Evolutionary conservation across 1,140 invertebrate species (phyloP).

Genomic region (Bombus cullumanus): DNA sequence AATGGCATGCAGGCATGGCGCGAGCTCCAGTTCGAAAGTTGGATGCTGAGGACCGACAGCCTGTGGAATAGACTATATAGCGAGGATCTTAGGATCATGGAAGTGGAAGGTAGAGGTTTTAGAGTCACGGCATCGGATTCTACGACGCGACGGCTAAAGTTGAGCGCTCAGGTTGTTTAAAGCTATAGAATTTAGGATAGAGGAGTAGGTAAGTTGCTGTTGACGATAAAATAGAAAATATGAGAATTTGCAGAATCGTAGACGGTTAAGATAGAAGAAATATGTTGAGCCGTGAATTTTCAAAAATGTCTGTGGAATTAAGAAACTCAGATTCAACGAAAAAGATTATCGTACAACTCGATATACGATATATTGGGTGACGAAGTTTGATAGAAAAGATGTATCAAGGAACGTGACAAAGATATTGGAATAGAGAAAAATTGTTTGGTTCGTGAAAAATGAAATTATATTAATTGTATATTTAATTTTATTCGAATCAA

Average conservation of each 20-base stretch:
- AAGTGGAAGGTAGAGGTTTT: not conserved
- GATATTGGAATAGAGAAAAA: too few relatives aligned
- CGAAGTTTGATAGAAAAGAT: too few relatives aligned
- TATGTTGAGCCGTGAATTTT: too few relatives aligned
- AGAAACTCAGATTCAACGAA: too few relatives aligned
- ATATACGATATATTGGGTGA: too few relatives aligned
- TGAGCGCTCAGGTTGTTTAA: not conserved
- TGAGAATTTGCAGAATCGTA: not conserved
- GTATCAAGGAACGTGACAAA: too few relatives aligned
- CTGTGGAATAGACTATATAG: not conserved
- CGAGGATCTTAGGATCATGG: not conserved
- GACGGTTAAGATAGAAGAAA: not conserved
- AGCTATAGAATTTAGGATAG: not conserved
- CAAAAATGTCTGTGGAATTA: too few relatives aligned
- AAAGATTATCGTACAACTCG: too few relatives aligned
- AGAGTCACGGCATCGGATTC: not conserved
- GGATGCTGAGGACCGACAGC: not conserved
- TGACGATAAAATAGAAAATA: not conserved
- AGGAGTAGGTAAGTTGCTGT: not conserved
- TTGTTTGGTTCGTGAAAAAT: too few relatives aligned
- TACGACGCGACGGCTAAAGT: not conserved
- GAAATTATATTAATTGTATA: too few relatives aligned
- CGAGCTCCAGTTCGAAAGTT: slow-evolving; percentile 12
- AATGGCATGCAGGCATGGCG: not conserved
- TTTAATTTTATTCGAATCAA: too few relatives aligned